Base-by-base conservation (phyloP, 2,797 vertebrate species). In the Phoxinus dragarum region DNA sequence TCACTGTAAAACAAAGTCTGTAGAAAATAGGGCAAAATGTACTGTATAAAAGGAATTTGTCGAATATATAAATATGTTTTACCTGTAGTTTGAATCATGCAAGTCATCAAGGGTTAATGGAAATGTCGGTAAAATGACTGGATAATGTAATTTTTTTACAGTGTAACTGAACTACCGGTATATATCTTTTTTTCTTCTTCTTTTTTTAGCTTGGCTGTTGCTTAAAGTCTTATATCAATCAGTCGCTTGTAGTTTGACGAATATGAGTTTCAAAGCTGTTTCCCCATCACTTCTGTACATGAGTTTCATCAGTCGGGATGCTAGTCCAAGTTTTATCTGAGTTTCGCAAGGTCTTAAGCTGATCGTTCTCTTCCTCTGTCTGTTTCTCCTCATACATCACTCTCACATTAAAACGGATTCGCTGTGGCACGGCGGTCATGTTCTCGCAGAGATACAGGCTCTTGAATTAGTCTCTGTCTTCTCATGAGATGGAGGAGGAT, bases 321-420 rank as follows among this genome's bases (percentile, higher is more conserved):
- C 23, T 72, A 17, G 23, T 47, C 16, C 4, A 36, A n/a, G 11
- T 56, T 56, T 76, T 23, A 56, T 76, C 49, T 1, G 34, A 23
- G 34, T 76, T 56, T 76, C 34, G 19, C 52, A 38, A 76, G 34
- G 21, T 76, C 49, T 76, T 56, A 14, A 38, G 52, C 34, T 4
- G 49, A 56, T 38, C 14, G 21, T 40, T 49, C 71, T 49, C 71
- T 44, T 44, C 23, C 38, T 69, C 67, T 44, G 1, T 72, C 12
- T 0, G 40, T 72, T 38, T 76, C 52, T 76, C 74, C 52, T 76
- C 34, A 76, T n/a, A 16, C 52, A 59, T 59, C 74, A 76, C 21
- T 69, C 67, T 69, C 67, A 69, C 67, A 69, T 69, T 69, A 23
- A 21, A 38, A 56, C 40, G 21, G 34, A 76, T 76, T 38, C 74